Percentiles rank a stretch among this genome's conserved stretches.
Evolutionary conservation across 2,888 invertebrate species (phyloP).

Genomic region (Ctena decussata): DNA sequence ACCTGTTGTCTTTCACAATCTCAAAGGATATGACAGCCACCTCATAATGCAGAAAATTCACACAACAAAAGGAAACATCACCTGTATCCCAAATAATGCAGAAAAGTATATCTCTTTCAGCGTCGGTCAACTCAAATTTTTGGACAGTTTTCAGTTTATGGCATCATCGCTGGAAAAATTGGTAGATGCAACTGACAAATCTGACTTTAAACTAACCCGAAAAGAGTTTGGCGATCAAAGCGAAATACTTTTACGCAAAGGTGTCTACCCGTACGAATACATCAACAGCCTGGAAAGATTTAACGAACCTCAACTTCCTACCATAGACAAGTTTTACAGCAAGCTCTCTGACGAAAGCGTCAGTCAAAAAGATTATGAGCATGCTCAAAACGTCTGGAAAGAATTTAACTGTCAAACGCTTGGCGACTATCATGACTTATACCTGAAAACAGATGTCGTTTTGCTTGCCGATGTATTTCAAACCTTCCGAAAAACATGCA

Average conservation of each 20-base stretch:
- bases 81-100: too few relatives aligned
- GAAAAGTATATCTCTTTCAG: too few relatives aligned
- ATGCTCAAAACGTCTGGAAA: slow-evolving; percentile 57
- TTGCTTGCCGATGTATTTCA: slow-evolving; percentile 83
- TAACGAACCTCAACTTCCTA: slow-evolving; percentile 58
- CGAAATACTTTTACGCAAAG: slow-evolving; percentile 11
- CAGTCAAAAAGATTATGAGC: slow-evolving; percentile 67
- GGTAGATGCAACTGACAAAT: slow-evolving; percentile 25
- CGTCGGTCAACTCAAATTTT: too few relatives aligned
- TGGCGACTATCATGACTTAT: slow-evolving; percentile 55
- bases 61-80: neutral
- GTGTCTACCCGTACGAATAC: slow-evolving; percentile 38
- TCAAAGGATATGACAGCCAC: too few relatives aligned
- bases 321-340: slow-evolving; percentile 52
- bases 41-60: slow-evolving; percentile 29
- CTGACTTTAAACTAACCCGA: slow-evolving; percentile 24
- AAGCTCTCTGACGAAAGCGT: slow-evolving; percentile 42
- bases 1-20: too few relatives aligned
- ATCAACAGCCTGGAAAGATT: slow-evolving; percentile 15
- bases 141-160: too few relatives aligned
- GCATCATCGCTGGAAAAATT: too few relatives aligned
- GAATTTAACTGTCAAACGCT: slow-evolving; percentile 63
- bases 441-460: slow-evolving; percentile 75
- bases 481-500: slow-evolving; percentile 76
- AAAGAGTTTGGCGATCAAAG: slow-evolving; percentile 8